phyloP scores from a whole-genome alignment of 2,113 vertebrate genomes.

The Glaucidium brasilianum region DNA sequence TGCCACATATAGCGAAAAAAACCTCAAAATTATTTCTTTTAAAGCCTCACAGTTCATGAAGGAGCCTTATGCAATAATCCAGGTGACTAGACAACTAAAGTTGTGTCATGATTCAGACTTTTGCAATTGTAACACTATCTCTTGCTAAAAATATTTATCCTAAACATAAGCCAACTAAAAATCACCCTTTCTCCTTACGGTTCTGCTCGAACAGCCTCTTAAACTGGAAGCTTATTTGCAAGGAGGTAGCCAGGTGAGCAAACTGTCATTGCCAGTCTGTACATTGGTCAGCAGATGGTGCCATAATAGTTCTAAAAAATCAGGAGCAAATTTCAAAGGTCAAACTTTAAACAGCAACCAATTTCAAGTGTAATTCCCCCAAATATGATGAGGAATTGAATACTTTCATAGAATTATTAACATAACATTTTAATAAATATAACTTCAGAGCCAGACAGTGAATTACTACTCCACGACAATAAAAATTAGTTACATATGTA shows the following conservation, averaged over 20 bases:
- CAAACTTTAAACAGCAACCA: background rate
- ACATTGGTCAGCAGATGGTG: conserved; percentile 42
- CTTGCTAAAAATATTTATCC: background rate
- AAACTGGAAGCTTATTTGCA: background rate
- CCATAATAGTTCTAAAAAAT: background rate
- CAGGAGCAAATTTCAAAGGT: background rate
- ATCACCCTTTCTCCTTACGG: background rate
- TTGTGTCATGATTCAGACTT: background rate
- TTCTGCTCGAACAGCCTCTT: background rate
- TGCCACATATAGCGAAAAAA: fast-evolving
- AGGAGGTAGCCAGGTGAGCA: background rate
- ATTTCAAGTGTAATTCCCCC: background rate
- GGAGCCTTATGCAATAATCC: background rate
- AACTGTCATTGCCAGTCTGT: background rate
- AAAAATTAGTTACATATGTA: background rate
- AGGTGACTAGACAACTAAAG: background rate
- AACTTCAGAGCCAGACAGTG: background rate
- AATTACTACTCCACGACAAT: background rate
- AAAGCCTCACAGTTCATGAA: background rate
- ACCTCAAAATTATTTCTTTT: background rate
- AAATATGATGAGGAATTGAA: background rate
- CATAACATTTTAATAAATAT: background rate
- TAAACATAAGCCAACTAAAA: background rate
- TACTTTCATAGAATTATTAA: background rate
- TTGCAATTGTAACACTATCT: background rate